Base-by-base conservation (phyloP, 2,113 vertebrate species). In the Cinclus mexicanus region DNA sequence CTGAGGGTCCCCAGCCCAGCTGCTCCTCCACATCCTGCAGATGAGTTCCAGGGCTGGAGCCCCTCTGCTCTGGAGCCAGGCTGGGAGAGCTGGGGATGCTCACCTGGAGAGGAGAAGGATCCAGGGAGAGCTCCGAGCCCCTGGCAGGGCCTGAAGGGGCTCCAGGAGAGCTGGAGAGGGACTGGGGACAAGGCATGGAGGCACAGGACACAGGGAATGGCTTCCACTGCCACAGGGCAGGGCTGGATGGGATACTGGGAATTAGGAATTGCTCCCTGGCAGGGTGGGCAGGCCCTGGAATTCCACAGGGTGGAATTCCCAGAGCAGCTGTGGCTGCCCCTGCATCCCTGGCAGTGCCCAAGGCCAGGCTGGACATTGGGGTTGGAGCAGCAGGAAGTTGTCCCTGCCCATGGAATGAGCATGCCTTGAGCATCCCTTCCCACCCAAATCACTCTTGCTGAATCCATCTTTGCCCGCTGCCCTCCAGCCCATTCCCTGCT, bases 101-200 rank as follows among this genome's bases (percentile, higher is more conserved):
- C 56, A 47, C 18, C 42, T 65, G 35, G 21, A 14, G 14, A 41
- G 6, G 21, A 14, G 41, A 19, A 72, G 37, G 42, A 33, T 50
- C 68, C 8, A 5, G 42, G 42, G 42, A 42, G 42, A 42, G 15
- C 42, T 42, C 33, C 35, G 31, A 81, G 21, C 4, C 6, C 8
- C 22, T 37, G 1, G 1, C 50, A 65, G 37, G 0, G 44, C 52
- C 37, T 39, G 0, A 13, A 65, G 52, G 10, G 59, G 5, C 33
- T 65, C 44, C 59, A 50, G 22, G 37, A 65, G 52, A 50, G 76
- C 61, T 44, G 50, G 1, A 28, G 50, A 50, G 50, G 59, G 59
- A 28, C 7, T 23, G 0, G 6, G 49, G 15, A 63, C n/a, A 70
- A 25, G 55, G 55, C 0, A 0, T 41, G n/a, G 10, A 79, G 56